Evolutionary conservation across 2,113 vertebrate genomes (phyloP).

Genomic region (Corydoras maculifer): DNA sequence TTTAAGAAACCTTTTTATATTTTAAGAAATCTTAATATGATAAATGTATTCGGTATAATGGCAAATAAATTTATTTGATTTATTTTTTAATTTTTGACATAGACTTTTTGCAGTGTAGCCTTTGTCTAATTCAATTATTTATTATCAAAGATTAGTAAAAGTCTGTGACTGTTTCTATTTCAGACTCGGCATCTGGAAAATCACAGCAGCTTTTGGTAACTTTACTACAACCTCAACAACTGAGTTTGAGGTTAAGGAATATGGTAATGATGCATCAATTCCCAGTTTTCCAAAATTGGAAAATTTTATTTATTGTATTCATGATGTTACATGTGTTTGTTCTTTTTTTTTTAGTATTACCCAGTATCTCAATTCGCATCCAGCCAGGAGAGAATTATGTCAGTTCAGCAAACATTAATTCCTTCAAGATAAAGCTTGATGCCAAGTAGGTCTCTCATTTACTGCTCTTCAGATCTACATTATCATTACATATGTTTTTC

Average conservation of each 20-base stretch:
- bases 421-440: slow-evolving; percentile 55
- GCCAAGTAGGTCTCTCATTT: slow-evolving; percentile 53
- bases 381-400: slow-evolving; percentile 54
- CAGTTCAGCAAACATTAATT: slow-evolving; percentile 44
- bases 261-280: slow-evolving; percentile 65
- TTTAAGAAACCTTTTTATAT: no score
- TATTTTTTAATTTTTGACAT: no score
- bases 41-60: no score
- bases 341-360: slow-evolving; percentile 54
- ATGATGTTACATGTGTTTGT: neutral
- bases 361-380: slow-evolving; percentile 59
- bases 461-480: neutral
- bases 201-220: slow-evolving; percentile 77
- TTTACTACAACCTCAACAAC: slow-evolving; percentile 69
- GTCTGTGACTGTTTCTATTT: no score
- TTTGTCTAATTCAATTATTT: no score
- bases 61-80: no score
- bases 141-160: no score
- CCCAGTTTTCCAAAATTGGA: neutral
- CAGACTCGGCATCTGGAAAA: slow-evolving; percentile 83
- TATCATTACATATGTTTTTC: no score
- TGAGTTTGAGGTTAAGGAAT: slow-evolving; percentile 88
- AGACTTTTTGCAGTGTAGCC: no score
- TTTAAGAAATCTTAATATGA: no score
- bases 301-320: neutral